Conservation (phyloP, 2,113 vertebrate genomes). For the human (Homo sapiens) region GRCh38 chr1:29652001-29652500, state of each 20-base stretch:
- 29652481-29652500: background rate
- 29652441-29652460: too few relatives aligned
- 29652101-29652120: rapidly evolving
- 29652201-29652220: rapidly evolving
- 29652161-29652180: rapidly evolving
- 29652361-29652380: background rate
- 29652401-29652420: background rate
- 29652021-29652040: rapidly evolving
- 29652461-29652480: rapidly evolving
- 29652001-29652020: background rate
- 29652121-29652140: rapidly evolving
- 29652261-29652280: background rate
- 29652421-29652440: rapidly evolving
- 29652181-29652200: background rate
- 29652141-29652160: rapidly evolving
- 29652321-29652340: rapidly evolving
- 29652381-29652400: background rate
- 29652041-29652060: rapidly evolving
- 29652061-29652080: background rate
- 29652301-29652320: background rate
- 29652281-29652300: rapidly evolving
- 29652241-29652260: background rate
- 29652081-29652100: background rate
- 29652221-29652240: too few relatives aligned
- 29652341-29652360: background rate